Percentiles rank a stretch among this genome's conserved stretches.
Conservation (phyloP, 1,140 invertebrate species). For the Conus betulinus region DNA sequence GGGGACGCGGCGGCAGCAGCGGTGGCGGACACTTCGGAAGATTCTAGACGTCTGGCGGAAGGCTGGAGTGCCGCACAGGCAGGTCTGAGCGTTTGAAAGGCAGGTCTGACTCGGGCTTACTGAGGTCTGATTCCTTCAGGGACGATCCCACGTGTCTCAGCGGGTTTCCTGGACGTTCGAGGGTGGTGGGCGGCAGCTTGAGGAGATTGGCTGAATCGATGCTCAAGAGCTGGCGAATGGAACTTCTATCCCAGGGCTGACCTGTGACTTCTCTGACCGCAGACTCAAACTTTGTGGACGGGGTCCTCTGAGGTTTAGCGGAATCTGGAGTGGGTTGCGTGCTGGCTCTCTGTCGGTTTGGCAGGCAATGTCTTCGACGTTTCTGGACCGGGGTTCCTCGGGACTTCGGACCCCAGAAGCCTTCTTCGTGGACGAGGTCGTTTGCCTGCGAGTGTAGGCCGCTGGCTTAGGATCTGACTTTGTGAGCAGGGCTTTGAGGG, state of each 20-base stretch:
- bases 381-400: neutral
- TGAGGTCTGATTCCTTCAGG: constrained; percentile 17
- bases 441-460: neutral
- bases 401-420: neutral
- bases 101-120: constrained; percentile 10
- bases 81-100: constrained; percentile 3
- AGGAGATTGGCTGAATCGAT: neutral
- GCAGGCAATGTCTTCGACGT: neutral
- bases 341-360: neutral
- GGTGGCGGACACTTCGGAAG: neutral
- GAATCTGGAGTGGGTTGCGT: neutral
- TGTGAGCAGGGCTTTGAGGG: neutral
- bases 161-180: neutral
- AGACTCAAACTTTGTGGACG: neutral
- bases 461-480: neutral
- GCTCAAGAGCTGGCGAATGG: neutral
- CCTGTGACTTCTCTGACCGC: neutral
- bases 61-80: constrained; percentile 3
- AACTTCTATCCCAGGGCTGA: neutral
- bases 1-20: neutral
- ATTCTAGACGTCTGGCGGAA: constrained; percentile 1
- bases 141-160: neutral
- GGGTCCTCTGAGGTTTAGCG: neutral
- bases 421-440: neutral
- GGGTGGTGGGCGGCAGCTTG: neutral